Evolutionary conservation across 2,888 invertebrate species (phyloP).

Genomic region (Coelopa pilipes): DNA sequence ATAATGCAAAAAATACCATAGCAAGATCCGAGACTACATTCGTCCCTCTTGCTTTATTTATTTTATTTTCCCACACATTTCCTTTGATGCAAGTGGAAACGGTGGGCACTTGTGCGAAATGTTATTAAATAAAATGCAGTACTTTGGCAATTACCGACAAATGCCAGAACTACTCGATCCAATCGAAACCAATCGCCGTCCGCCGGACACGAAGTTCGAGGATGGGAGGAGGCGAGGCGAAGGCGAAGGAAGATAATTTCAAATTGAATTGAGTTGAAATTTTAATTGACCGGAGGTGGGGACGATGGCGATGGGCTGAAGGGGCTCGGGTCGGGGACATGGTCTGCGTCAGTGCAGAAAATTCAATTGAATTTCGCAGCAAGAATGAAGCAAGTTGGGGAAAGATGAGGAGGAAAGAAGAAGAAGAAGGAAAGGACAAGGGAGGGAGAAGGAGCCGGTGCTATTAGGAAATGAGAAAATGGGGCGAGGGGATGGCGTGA

Average conservation of each 20-base stretch:
- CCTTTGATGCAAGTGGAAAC: too few species aligned
- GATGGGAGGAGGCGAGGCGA: background rate
- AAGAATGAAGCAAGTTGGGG: too few species aligned
- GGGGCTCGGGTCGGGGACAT: background rate
- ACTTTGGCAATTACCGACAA: conserved; percentile 11
- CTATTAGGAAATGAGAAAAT: background rate
- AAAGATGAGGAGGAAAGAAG: too few species aligned
- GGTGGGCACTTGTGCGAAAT: background rate
- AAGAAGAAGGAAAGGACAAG: background rate
- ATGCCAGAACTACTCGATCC: conserved; percentile 7
- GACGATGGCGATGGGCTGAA: too few species aligned
- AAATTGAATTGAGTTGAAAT: conserved; percentile 13
- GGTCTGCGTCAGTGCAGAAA: too few species aligned
- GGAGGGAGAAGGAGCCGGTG: background rate
- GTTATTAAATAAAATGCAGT: conserved; percentile 8
- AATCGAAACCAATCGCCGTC: conserved; percentile 16
- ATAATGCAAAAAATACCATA: too few species aligned
- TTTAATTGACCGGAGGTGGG: background rate
- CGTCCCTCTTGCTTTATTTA: too few species aligned
- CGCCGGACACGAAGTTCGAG: background rate
- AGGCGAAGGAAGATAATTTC: background rate
- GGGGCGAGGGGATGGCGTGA: too few species aligned
- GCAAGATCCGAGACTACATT: too few species aligned
- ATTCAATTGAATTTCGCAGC: too few species aligned
- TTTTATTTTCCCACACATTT: too few species aligned